phyloP scores from a whole-genome alignment of 2,797 vertebrate genomes.

The Trematomus bernacchii region DNA sequence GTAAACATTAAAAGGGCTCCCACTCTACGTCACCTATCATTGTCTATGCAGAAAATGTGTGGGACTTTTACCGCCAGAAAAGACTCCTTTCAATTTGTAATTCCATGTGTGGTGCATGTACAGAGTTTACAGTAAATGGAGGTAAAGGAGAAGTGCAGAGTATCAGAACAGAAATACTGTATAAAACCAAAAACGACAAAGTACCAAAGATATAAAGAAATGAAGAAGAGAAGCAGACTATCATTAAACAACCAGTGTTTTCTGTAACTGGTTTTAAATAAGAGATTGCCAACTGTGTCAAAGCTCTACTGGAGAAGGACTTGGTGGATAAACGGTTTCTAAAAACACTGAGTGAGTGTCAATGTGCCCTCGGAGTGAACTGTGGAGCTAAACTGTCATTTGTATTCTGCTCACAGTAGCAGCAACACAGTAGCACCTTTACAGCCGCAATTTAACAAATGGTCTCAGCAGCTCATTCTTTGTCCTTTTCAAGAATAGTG shows the following conservation, averaged over 20 bases:
- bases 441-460: conserved; percentile 37
- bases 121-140: neutral
- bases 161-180: neutral
- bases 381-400: conserved; percentile 25
- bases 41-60: too few species aligned
- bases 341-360: neutral
- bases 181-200: neutral
- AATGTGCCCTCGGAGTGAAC: conserved; percentile 44
- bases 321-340: neutral
- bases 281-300: neutral
- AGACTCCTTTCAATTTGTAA: neutral
- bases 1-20: neutral
- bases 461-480: conserved; percentile 40
- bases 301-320: neutral
- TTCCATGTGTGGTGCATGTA: neutral
- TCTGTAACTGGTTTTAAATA: neutral
- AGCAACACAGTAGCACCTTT: conserved; percentile 20
- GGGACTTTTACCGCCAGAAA: too few species aligned
- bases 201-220: neutral
- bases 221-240: neutral
- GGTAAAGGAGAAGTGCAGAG: neutral
- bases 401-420: conserved; percentile 47
- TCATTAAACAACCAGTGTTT: neutral
- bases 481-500: conserved; percentile 32
- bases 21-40: neutral